A percentile compares a stretch with the other conserved stretches of the same genome.
phyloP scores from a whole-genome alignment of 2,888 invertebrate species.

The Eurytoma californica region DNA sequence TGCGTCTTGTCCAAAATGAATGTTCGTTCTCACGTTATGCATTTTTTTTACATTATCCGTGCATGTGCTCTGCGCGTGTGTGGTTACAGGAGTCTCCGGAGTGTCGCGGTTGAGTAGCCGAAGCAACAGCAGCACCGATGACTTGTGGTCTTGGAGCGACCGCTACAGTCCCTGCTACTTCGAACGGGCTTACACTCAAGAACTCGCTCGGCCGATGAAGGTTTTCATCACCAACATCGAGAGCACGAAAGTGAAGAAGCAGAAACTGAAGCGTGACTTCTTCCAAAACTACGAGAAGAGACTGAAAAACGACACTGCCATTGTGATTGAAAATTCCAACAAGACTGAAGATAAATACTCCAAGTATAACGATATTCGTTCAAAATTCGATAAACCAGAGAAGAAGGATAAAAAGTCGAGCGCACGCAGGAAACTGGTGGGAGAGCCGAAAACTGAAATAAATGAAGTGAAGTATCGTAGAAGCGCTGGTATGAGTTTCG shows the following conservation, averaged over 20 bases:
- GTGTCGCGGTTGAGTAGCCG: conserved; percentile 53
- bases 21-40: conserved; percentile 18
- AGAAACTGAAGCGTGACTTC: conserved; percentile 59
- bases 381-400: not conserved
- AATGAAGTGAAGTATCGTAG: conserved; percentile 11
- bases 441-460: conserved; percentile 7
- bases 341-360: not conserved
- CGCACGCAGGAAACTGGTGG: not conserved
- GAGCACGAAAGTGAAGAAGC: conserved; percentile 10
- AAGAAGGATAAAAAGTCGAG: not conserved
- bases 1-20: conserved; percentile 51
- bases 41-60: conserved; percentile 41
- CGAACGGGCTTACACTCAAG: conserved; percentile 38
- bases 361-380: not conserved
- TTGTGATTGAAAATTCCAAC: not conserved
- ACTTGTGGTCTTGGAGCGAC: conserved; percentile 1
- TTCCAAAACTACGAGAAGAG: conserved; percentile 60
- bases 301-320: not conserved
- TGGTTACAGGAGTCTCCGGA: conserved; percentile 56
- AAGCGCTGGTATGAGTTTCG: conserved; percentile 40
- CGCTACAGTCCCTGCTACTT: conserved; percentile 27
- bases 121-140: conserved; percentile 48
- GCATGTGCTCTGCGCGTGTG: conserved; percentile 47
- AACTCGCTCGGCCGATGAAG: conserved; percentile 41
- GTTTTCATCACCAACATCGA: conserved; percentile 28